Evolutionary conservation across 2,888 invertebrate species (phyloP).

Genomic region (Gandaritis pyraliata): DNA sequence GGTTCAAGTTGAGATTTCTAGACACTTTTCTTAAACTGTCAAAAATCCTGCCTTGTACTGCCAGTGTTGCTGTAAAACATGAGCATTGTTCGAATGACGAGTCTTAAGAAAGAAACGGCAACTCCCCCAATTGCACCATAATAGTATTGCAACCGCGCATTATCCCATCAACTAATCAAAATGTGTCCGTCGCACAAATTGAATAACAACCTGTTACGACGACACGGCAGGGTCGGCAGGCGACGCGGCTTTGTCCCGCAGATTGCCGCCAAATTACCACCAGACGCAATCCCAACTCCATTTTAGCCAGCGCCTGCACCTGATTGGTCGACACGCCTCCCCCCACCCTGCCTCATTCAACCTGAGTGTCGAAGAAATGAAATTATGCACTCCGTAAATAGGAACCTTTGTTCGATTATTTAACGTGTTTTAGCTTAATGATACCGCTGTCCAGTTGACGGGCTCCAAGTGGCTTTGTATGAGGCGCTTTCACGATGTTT

Average conservation of each 20-base stretch:
- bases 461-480: conserved; percentile 27
- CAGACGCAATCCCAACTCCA: conserved; percentile 74
- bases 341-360: conserved; percentile 45
- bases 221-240: conserved; percentile 50
- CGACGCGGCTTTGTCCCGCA: conserved; percentile 73
- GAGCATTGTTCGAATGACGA: background rate
- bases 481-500: conserved; percentile 11
- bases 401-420: conserved; percentile 68
- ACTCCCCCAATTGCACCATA: conserved; percentile 43
- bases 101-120: conserved; percentile 15
- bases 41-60: too few relatives aligned
- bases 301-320: conserved; percentile 74
- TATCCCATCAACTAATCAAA: conserved; percentile 75
- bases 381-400: conserved; percentile 80
- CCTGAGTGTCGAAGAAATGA: conserved; percentile 63
- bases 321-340: conserved; percentile 78
- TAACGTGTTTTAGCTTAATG: conserved; percentile 57
- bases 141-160: conserved; percentile 59
- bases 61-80: too few relatives aligned
- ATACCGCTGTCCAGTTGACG: conserved; percentile 38
- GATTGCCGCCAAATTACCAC: conserved; percentile 80
- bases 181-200: conserved; percentile 78
- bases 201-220: conserved; percentile 79
- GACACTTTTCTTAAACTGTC: too few relatives aligned
- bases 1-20: too few relatives aligned